Evolutionary conservation across 2,888 invertebrate species (phyloP).

Genomic region (Zaprionus lineosus): DNA sequence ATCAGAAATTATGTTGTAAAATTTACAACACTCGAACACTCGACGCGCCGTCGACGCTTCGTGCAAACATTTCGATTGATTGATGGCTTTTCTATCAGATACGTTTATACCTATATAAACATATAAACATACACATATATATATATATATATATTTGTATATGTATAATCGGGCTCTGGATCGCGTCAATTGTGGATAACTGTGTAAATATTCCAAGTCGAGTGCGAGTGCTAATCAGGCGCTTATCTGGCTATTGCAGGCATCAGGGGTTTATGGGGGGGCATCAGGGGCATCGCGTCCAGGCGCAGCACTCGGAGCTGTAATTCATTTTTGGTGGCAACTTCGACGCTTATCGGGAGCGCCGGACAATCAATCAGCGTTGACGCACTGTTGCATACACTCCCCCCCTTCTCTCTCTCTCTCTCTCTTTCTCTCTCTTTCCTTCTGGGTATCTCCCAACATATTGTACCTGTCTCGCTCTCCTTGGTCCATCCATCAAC

Average conservation of each 20-base stretch:
- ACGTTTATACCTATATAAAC: neutral
- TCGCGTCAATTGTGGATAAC: constrained; percentile 74
- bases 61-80: constrained; percentile 64
- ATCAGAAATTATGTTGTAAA: constrained; percentile 78
- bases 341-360: constrained; percentile 37
- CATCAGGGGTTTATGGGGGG: constrained; percentile 47
- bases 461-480: too few species aligned
- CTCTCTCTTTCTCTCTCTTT: too few species aligned
- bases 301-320: constrained; percentile 18
- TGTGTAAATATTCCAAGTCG: constrained; percentile 63
- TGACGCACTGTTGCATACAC: constrained; percentile 9
- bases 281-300: constrained; percentile 8
- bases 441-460: too few species aligned
- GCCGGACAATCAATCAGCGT: constrained; percentile 64
- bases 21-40: constrained; percentile 71
- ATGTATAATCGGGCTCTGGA: constrained; percentile 10
- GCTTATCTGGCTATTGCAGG: constrained; percentile 65
- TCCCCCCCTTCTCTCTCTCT: too few species aligned
- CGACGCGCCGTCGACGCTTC: constrained; percentile 17
- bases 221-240: constrained; percentile 65
- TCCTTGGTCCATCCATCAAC: constrained; percentile 58
- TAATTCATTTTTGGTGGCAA: constrained; percentile 51
- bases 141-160: neutral
- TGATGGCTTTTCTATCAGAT: constrained; percentile 43
- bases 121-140: neutral